These are phyloP conservation scores for Chymomyza amoena DNA, from an alignment of 2,888 invertebrate genomes.

Conservation along the genomic window DNA sequence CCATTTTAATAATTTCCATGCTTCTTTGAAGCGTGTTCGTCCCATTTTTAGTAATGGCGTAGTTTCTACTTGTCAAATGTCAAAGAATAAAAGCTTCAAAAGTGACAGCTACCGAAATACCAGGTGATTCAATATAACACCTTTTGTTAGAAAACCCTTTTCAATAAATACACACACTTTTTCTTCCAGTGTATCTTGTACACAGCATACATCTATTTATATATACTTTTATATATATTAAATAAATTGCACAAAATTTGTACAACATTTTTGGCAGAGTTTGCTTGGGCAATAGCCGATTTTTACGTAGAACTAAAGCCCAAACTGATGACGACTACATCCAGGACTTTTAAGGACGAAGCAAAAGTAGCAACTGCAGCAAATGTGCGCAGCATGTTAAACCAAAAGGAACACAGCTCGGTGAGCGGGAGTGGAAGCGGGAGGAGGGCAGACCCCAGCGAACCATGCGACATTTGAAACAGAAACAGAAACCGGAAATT, in stretches of 20 bases:
- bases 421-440: no score
- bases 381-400: constrained; percentile 33
- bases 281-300: constrained; percentile 19
- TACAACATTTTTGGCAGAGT: constrained; percentile 48
- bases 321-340: constrained; percentile 30
- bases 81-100: no score
- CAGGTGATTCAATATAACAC: no score
- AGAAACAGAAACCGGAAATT: constrained; percentile 66
- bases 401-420: background rate
- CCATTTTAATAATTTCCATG: no score
- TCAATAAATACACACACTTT: background rate
- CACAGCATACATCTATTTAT: background rate
- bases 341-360: constrained; percentile 10
- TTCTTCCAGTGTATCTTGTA: background rate
- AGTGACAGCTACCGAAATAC: no score
- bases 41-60: no score
- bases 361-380: constrained; percentile 18
- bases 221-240: constrained; percentile 43
- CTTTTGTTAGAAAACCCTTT: no score
- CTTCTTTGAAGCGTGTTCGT: no score
- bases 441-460: constrained; percentile 6
- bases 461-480: constrained; percentile 59
- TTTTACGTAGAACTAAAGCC: background rate
- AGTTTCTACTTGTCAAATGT: no score
- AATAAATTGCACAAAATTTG: constrained; percentile 60